These are phyloP conservation scores for Cistogaster globosa DNA, from an alignment of 2,888 invertebrate genomes.

Conservation along the genomic window DNA sequence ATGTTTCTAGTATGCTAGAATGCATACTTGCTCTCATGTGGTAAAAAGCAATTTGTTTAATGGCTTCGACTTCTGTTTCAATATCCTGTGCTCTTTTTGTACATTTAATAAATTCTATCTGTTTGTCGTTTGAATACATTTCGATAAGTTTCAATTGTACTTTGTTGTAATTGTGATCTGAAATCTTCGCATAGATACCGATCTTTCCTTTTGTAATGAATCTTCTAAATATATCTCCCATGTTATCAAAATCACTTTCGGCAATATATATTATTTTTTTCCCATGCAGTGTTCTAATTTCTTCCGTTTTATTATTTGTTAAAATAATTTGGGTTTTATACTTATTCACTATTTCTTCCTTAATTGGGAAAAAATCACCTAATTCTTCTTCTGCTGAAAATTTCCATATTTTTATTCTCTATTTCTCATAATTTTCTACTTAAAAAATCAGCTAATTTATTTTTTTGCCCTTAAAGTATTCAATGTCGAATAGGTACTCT, in stretches of 20 bases:
- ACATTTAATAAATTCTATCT: conserved; percentile 71
- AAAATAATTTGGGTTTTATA: conserved; percentile 52
- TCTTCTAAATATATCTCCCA: conserved; percentile 64
- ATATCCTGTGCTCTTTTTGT: no score
- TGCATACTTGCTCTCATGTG: no score
- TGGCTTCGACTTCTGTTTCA: no score
- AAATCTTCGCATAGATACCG: conserved; percentile 68
- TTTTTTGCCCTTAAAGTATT: conserved; percentile 50
- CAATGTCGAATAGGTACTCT: conserved; percentile 27
- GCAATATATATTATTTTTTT: conserved; percentile 49
- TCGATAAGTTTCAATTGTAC: conserved; percentile 69
- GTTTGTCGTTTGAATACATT: conserved; percentile 68
- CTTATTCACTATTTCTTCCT: conserved; percentile 63
- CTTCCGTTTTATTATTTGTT: conserved; percentile 60
- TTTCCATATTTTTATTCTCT: not conserved
- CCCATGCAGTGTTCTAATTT: conserved; percentile 45
- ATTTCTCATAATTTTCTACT: conserved; percentile 27
- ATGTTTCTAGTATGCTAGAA: no score
- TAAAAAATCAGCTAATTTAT: conserved; percentile 37
- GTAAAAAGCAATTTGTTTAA: no score
- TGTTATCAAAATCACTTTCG: conserved; percentile 47
- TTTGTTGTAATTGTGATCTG: conserved; percentile 64
- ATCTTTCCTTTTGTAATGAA: conserved; percentile 69
- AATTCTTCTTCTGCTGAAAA: conserved; percentile 41
- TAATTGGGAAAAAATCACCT: conserved; percentile 43